Evolutionary conservation across 2,797 vertebrate genomes (phyloP).

Genomic region (Loris lydekkerianus): DNA sequence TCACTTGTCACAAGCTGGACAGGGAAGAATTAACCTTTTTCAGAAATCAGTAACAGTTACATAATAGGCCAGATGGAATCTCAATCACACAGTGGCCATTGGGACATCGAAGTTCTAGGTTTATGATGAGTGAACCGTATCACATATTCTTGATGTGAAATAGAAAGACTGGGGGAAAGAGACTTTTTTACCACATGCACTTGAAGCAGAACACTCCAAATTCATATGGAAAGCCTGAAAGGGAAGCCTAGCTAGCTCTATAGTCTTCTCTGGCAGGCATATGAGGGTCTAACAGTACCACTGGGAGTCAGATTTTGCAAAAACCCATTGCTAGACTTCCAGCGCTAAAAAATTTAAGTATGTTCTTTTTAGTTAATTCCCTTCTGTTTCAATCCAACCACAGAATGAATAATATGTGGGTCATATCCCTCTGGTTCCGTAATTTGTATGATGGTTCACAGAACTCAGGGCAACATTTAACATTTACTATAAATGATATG

Average conservation of each 20-base stretch:
- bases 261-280: not conserved
- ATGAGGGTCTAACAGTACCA: not conserved
- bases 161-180: not conserved
- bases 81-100: not conserved
- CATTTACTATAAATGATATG: not conserved
- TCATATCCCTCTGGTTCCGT: not conserved
- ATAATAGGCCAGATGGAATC: slow-evolving; percentile 9
- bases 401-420: not conserved
- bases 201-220: not conserved
- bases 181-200: not conserved
- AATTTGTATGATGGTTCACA: not conserved
- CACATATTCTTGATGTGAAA: not conserved
- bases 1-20: not conserved
- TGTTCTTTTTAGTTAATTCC: not conserved
- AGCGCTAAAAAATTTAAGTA: not conserved
- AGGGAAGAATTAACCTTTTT: not conserved
- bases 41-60: slow-evolving; percentile 27
- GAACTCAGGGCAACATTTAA: not conserved
- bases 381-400: slow-evolving; percentile 18
- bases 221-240: not conserved
- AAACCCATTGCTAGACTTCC: not conserved
- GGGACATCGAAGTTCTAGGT: not conserved
- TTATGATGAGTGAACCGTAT: not conserved
- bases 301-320: not conserved
- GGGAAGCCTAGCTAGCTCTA: not conserved